phyloP scores from a whole-genome alignment of 2,888 invertebrate species.

The Acrobeloides nanus region DNA sequence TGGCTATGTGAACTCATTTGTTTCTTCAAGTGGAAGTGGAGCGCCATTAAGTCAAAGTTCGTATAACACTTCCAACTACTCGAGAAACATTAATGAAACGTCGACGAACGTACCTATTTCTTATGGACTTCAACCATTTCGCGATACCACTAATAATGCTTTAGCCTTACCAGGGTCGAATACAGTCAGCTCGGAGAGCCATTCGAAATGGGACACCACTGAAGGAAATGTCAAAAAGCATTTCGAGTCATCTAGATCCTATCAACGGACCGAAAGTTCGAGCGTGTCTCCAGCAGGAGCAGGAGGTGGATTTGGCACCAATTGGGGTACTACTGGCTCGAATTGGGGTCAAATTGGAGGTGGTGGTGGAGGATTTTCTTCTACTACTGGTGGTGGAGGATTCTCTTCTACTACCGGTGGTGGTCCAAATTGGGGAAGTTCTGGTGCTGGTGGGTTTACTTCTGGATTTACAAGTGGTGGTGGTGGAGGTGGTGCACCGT shows the following conservation, averaged over 20 bases:
- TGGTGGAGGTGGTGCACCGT: not conserved
- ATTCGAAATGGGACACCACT: conserved; percentile 17
- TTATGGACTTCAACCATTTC: too few relatives aligned
- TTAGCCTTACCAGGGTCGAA: conserved; percentile 9
- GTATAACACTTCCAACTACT: too few relatives aligned
- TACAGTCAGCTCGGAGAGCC: conserved; percentile 10
- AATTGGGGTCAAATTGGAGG: too few relatives aligned
- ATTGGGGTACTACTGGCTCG: too few relatives aligned
- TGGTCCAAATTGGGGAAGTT: conserved; percentile 2
- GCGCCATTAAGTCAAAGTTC: too few relatives aligned
- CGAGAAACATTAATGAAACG: too few relatives aligned
- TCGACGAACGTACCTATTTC: too few relatives aligned
- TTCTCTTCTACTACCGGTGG: too few relatives aligned
- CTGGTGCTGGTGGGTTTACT: too few relatives aligned
- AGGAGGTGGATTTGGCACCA: not conserved
- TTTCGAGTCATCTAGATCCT: conserved; percentile 15
- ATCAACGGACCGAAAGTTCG: conserved; percentile 19
- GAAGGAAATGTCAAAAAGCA: conserved; percentile 19
- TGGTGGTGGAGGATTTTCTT: too few relatives aligned
- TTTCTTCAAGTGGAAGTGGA: too few relatives aligned
- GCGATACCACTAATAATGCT: not conserved
- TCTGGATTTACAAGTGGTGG: not conserved
- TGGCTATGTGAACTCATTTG: conserved; percentile 12
- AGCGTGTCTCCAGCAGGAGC: conserved; percentile 8
- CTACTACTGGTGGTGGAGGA: too few relatives aligned